Conservation (phyloP, 2,888 invertebrate species). For the Drosophila algonquin region DNA sequence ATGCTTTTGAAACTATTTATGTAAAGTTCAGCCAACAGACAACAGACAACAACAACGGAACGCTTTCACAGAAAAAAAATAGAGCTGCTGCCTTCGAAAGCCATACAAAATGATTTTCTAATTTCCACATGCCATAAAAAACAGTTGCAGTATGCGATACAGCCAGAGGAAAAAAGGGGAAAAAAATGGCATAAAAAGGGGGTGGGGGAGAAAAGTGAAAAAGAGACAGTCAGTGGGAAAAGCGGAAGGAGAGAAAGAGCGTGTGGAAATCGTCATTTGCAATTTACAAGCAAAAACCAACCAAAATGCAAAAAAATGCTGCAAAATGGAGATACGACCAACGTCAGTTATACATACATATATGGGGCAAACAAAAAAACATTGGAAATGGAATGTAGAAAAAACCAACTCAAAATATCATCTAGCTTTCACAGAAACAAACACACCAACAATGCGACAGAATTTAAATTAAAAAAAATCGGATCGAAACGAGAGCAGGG, state of each 20-base stretch:
- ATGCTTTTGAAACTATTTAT: conserved; percentile 45
- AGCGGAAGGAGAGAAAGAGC: conserved; percentile 3
- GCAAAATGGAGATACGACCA: conserved; percentile 7
- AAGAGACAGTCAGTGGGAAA: conserved; percentile 2
- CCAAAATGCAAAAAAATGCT: conserved; percentile 10
- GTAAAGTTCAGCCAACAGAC: conserved; percentile 26
- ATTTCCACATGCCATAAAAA: conserved; percentile 65
- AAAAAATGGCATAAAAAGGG: background rate
- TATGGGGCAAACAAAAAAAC: background rate
- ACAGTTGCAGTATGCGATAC: conserved; percentile 28
- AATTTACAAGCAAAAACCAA: conserved; percentile 53
- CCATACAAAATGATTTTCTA: conserved; percentile 69
- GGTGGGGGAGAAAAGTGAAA: background rate
- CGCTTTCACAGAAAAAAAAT: conserved; percentile 9
- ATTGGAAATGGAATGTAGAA: background rate
- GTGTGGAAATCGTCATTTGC: conserved; percentile 61
- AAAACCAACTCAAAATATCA: conserved; percentile 8
- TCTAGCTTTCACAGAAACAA: conserved; percentile 10
- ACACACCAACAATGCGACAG: background rate
- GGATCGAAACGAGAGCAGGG: background rate
- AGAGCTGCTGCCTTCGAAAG: conserved; percentile 42
- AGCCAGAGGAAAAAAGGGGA: background rate
- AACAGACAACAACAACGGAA: conserved; percentile 1
- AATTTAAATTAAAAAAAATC: conserved; percentile 4
- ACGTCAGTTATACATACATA: background rate